These are phyloP conservation scores for Dendrocincla tyrannina DNA, from an alignment of 2,797 vertebrate species.

Conservation along the genomic window DNA sequence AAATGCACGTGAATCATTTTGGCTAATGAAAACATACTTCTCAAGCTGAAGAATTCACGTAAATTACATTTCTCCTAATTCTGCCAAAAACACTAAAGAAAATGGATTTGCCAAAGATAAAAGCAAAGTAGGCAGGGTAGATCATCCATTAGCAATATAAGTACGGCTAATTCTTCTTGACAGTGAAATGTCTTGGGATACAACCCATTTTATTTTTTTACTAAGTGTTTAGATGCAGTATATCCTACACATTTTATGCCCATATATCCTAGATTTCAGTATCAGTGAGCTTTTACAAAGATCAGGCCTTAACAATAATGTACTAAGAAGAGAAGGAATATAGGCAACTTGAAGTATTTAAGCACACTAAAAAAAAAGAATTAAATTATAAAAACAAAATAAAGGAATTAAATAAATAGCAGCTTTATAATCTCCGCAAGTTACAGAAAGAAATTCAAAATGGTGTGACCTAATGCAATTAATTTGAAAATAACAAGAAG, in stretches of 20 bases:
- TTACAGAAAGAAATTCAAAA: not conserved
- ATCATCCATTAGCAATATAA: slow-evolving; percentile 15
- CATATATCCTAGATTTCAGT: not conserved
- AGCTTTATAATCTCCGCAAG: not conserved
- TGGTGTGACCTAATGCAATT: not conserved
- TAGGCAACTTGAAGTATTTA: not conserved
- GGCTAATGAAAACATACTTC: slow-evolving; percentile 5
- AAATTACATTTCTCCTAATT: slow-evolving; percentile 34
- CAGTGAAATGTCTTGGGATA: not conserved
- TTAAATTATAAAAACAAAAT: not conserved
- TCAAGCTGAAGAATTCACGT: not conserved
- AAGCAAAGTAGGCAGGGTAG: not conserved
- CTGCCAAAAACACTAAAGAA: slow-evolving; percentile 44
- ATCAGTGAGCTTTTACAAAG: not conserved
- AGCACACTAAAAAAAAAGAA: not conserved
- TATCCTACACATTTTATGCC: not conserved
- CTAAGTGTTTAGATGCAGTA: not conserved
- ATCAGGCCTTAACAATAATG: not conserved
- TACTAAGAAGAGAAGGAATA: not conserved
- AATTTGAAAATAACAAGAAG: not conserved
- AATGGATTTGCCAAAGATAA: slow-evolving; percentile 28
- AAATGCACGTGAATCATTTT: not conserved
- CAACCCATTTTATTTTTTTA: not conserved
- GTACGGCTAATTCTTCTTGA: slow-evolving; percentile 2
- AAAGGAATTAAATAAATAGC: not conserved